These are phyloP conservation scores for Macrophya annulata DNA, from an alignment of 2,888 invertebrate genomes.

Conservation along the genomic window DNA sequence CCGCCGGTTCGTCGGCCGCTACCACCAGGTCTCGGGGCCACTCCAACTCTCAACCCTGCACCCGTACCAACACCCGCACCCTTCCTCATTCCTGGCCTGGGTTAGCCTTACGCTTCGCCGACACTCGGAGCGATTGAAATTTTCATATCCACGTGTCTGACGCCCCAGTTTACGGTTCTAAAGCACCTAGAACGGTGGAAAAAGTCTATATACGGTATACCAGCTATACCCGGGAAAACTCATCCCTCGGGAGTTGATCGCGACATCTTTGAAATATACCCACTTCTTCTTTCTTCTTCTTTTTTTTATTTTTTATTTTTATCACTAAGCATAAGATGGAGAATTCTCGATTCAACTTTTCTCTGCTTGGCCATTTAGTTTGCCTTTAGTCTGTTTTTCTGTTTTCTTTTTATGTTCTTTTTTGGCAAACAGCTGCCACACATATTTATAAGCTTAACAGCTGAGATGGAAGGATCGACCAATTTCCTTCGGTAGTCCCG, in stretches of 20 bases:
- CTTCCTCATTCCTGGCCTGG: constrained; percentile 60
- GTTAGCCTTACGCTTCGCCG: constrained; percentile 60
- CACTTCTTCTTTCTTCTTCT: constrained; percentile 8
- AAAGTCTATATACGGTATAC: not conserved
- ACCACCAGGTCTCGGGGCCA: constrained; percentile 56
- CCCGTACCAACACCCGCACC: constrained; percentile 59
- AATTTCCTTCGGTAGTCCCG: not conserved
- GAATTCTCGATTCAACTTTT: not conserved
- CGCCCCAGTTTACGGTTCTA: constrained; percentile 47
- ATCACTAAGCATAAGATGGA: not conserved
- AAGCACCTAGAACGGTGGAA: constrained; percentile 43
- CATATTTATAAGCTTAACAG: constrained; percentile 5
- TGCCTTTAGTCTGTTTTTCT: not conserved
- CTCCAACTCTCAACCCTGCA: constrained; percentile 62
- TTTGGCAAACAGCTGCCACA: constrained; percentile 24
- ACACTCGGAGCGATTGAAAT: constrained; percentile 72
- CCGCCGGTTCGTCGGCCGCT: constrained; percentile 60
- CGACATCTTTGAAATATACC: constrained; percentile 16
- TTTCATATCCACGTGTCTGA: constrained; percentile 71
- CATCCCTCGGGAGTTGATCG: constrained; percentile 36
- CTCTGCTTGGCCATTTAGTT: not conserved
- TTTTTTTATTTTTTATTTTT: too few relatives aligned
- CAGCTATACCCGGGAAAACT: constrained; percentile 13
- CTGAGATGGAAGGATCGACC: constrained; percentile 7
- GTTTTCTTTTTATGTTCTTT: not conserved